Percentiles rank a stretch among this genome's conserved stretches.
These are phyloP conservation scores for Drosophila serrata DNA, from an alignment of 1,140 invertebrate genomes.

Conservation along the genomic window DNA sequence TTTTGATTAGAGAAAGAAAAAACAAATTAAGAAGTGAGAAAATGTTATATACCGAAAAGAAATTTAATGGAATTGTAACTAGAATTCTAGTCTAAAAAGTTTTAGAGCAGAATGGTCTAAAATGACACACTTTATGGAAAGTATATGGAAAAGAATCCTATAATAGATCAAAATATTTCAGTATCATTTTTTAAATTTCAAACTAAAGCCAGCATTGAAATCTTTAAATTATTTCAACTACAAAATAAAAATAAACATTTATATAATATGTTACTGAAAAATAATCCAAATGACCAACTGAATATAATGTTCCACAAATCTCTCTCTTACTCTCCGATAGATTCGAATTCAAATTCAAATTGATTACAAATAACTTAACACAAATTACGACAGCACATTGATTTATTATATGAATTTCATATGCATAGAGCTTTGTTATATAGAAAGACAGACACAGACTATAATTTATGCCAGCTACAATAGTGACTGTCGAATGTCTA, in stretches of 20 bases:
- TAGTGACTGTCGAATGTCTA: constrained; percentile 57
- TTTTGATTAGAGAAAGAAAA: background rate
- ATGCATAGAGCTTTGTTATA: constrained; percentile 41
- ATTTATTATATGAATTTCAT: constrained; percentile 56
- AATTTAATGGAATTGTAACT: too few relatives aligned
- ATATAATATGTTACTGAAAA: too few relatives aligned
- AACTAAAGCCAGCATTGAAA: background rate
- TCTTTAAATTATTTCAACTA: background rate
- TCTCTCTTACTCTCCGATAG: background rate
- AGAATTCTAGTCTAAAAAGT: too few relatives aligned
- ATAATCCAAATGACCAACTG: too few relatives aligned
- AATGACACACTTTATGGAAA: background rate
- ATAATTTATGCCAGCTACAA: constrained; percentile 56
- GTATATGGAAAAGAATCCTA: background rate
- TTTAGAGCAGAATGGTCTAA: background rate
- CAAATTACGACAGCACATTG: constrained; percentile 64
- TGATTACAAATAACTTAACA: constrained; percentile 68
- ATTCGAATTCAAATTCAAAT: constrained; percentile 47
- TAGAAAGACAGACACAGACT: constrained; percentile 22
- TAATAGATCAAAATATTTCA: background rate
- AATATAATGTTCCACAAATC: constrained; percentile 42
- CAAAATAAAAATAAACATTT: background rate
- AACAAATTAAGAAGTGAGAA: background rate
- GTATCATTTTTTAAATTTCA: background rate
- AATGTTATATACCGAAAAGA: background rate